Conservation (phyloP, 2,113 vertebrate genomes). For the Notiomystis cincta region DNA sequence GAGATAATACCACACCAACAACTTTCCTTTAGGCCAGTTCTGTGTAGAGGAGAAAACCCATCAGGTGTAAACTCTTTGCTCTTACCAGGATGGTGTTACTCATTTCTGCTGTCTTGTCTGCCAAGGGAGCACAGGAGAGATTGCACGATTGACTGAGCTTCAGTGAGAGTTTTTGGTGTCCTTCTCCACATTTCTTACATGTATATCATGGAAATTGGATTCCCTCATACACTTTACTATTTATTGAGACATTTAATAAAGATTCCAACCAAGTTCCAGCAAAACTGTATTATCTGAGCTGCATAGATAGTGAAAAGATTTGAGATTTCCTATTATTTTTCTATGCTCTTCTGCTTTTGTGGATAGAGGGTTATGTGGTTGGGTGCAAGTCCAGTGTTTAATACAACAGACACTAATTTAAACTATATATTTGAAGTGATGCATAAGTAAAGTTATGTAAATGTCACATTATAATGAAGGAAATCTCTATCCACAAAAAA, state of each 20-base stretch:
- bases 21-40: not conserved
- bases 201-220: not conserved
- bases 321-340: not conserved
- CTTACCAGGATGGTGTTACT: not conserved
- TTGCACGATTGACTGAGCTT: fast-evolving
- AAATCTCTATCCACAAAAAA: not conserved
- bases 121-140: not conserved
- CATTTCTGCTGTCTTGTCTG: not conserved
- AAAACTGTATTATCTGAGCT: not conserved
- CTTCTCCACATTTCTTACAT: not conserved
- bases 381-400: not conserved
- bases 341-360: not conserved
- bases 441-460: not conserved
- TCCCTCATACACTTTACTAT: not conserved
- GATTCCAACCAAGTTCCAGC: not conserved
- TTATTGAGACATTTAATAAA: not conserved
- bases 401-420: not conserved
- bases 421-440: not conserved
- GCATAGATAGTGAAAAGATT: not conserved
- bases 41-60: not conserved
- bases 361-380: not conserved
- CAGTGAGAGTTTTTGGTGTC: not conserved
- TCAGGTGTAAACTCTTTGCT: not conserved
- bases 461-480: not conserved
- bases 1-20: not conserved